Base-by-base conservation (phyloP, 1,140 invertebrate genomes). In the Cyclina sinensis region DNA sequence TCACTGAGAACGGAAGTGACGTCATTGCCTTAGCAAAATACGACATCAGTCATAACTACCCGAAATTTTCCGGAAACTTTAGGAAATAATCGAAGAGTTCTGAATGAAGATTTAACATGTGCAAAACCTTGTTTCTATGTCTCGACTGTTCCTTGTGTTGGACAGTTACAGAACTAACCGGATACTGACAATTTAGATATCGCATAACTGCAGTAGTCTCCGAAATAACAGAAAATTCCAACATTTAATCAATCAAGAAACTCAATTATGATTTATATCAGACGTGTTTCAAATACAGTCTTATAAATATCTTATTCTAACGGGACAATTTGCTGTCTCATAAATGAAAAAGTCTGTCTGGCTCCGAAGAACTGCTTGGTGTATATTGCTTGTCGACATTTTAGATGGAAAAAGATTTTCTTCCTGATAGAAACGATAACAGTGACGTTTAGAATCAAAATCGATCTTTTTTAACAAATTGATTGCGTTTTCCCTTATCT, bases 291-390 rank as follows among this genome's bases (percentile, higher is more conserved):
- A 62, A 62, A 62, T 62, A 62, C 18, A 62, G 24, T 62, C 57
- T 62, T 62, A 62, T 62, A 62, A 62, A 62, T 4, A 27, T 62
- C 57, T 62, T 62, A 62, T 62, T 62, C 57, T 62, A 27, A 62
- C 21, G 57, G 57, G 57, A 62, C 57, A 62, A 5, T n/a, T 21
- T 27, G 57, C 4, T 62, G 57, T 62, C 57, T 62, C n/a, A n/a
- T 24, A 62, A 62, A 62, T 62, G 57, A 62, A n/a, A 62, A n/a
- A 62, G n/a, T 27, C 27, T 62, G 57, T 62, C 57, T 62, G 57
- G 57, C n/a, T 27, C 57, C 18, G 57, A 62, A 27, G 27, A 62
- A 5, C 1, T 62, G 18, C n/a, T n/a, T 62, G 24, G n/a, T n/a
- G 27, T 62, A 62, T 62, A 62, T 62, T 27, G 24, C 24, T 1